Conservation (phyloP, 2,113 vertebrate genomes). For the Spilogale gracilis region DNA sequence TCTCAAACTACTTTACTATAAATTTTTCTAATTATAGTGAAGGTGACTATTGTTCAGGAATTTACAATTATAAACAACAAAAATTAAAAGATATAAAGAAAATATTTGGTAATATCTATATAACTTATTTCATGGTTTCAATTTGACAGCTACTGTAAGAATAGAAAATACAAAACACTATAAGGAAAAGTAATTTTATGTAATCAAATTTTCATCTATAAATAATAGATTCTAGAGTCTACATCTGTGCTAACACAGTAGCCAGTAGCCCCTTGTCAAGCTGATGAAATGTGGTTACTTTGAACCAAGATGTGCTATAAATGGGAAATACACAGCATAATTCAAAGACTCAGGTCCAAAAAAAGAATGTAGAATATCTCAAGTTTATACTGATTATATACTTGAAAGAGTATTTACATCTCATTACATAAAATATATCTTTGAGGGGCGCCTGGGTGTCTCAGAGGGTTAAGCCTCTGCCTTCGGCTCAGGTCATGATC, state of each 20-base stretch:
- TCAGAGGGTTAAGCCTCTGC: too few relatives aligned
- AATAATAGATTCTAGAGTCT: background rate
- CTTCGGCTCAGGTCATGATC: too few relatives aligned
- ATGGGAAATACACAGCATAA: background rate
- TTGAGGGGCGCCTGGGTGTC: background rate
- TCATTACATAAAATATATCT: background rate
- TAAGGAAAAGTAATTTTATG: background rate
- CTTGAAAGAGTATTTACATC: background rate
- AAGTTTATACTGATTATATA: background rate
- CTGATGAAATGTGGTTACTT: background rate
- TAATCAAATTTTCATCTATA: slow-evolving; percentile 28
- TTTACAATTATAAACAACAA: background rate
- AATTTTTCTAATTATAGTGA: slow-evolving; percentile 26
- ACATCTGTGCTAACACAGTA: background rate
- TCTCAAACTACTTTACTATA: background rate
- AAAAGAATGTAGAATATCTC: background rate
- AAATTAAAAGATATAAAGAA: slow-evolving; percentile 13
- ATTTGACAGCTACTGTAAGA: background rate
- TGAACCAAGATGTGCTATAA: background rate
- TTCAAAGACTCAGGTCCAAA: background rate
- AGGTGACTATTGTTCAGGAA: background rate
- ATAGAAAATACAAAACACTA: background rate
- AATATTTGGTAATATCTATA: background rate
- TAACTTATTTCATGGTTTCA: background rate
- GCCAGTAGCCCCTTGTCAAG: background rate